A percentile compares a stretch with the other conserved stretches of the same genome.
These are phyloP conservation scores for Magallana nippona DNA, from an alignment of 2,888 invertebrate genomes.

Conservation along the genomic window DNA sequence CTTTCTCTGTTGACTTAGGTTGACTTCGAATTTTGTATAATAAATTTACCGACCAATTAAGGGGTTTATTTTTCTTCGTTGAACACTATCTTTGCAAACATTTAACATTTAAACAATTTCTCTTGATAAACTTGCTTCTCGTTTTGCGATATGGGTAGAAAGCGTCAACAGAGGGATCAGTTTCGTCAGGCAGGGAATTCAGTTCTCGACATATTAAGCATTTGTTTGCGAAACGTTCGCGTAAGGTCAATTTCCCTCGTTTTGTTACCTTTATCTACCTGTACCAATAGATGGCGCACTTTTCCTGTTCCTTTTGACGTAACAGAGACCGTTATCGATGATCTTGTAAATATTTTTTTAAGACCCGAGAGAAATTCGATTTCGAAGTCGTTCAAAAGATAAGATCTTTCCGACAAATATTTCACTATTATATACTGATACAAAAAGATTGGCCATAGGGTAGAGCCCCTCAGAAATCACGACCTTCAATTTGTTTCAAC, in stretches of 20 bases:
- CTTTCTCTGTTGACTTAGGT: not conserved
- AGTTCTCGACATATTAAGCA: not conserved
- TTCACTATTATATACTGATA: not conserved
- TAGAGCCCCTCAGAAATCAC: not conserved
- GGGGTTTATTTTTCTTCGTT: slow-evolving; percentile 11
- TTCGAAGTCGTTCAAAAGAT: not conserved
- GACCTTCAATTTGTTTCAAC: not conserved
- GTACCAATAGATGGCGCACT: not conserved
- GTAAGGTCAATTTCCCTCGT: not conserved
- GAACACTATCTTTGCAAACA: slow-evolving; percentile 29
- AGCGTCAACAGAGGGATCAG: not conserved
- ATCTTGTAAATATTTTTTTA: not conserved
- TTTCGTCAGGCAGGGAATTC: not conserved
- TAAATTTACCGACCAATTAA: slow-evolving; percentile 20
- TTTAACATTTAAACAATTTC: slow-evolving; percentile 24
- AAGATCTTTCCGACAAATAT: not conserved
- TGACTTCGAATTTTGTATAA: not conserved
- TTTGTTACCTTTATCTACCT: not conserved
- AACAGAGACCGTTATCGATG: not conserved
- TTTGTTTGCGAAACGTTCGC: slow-evolving; percentile 18
- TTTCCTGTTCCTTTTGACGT: slow-evolving; percentile 14
- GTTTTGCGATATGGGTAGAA: not conserved
- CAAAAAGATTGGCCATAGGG: not conserved
- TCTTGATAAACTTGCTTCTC: slow-evolving; percentile 18
- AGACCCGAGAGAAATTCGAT: not conserved